phyloP scores from a whole-genome alignment of 2,797 vertebrate genomes.

The Gila robusta region DNA sequence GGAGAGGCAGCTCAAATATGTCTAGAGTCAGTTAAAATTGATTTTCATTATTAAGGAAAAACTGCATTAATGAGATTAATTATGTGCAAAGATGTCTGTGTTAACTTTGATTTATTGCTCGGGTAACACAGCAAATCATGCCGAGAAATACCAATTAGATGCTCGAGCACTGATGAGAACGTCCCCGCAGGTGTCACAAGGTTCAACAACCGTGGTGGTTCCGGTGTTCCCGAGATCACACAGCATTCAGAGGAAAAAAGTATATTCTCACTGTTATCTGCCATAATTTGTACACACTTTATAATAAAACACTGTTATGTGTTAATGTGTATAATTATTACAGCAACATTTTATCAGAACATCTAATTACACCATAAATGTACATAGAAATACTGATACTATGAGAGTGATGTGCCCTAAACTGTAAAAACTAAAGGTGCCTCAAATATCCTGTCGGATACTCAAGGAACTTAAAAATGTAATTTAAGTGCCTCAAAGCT shows the following conservation, averaged over 20 bases:
- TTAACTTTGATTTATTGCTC: constrained; percentile 57
- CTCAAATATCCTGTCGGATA: no score
- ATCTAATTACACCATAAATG: background rate
- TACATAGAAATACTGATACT: background rate
- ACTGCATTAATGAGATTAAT: constrained; percentile 48
- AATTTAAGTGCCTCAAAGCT: no score
- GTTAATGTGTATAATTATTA: constrained; percentile 12
- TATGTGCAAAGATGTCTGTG: constrained; percentile 18
- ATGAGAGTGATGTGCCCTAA: background rate
- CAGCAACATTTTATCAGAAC: background rate
- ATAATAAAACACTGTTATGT: background rate
- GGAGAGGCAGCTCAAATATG: constrained; percentile 53
- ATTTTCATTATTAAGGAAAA: constrained; percentile 52
- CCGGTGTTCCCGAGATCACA: background rate
- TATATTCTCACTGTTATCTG: background rate
- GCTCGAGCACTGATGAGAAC: constrained; percentile 22
- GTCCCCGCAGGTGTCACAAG: constrained; percentile 34
- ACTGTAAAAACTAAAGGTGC: no score
- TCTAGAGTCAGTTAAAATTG: constrained; percentile 45
- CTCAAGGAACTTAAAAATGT: no score
- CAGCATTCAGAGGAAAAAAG: background rate
- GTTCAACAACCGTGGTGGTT: constrained; percentile 16
- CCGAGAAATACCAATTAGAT: constrained; percentile 53
- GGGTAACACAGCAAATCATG: constrained; percentile 55
- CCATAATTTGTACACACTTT: background rate